Evolutionary conservation across 92 coral and sea anemone species (phyloP).

Genomic region (Chrysogorgia sp.): DNA sequence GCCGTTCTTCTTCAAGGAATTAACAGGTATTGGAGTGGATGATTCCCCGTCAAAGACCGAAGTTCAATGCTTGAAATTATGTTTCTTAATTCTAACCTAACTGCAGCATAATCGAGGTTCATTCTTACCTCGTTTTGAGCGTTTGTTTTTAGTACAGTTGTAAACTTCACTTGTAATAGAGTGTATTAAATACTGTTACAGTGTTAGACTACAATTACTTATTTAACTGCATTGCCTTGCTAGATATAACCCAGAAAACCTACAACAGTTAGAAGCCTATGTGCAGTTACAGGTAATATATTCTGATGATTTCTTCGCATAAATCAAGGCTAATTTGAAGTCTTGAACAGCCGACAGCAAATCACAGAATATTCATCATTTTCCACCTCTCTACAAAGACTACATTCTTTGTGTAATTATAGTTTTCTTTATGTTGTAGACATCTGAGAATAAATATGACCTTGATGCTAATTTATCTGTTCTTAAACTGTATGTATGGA

Average conservation of each 20-base stretch:
- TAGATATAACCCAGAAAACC: slow-evolving; percentile 93
- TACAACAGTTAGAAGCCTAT: slow-evolving; percentile 78
- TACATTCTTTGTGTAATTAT: too few species aligned
- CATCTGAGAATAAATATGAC: slow-evolving; percentile 82
- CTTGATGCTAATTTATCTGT: slow-evolving; percentile 94
- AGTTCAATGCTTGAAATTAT: background rate
- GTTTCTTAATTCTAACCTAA: background rate
- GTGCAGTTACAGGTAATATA: slow-evolving; percentile 81
- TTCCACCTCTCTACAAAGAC: too few species aligned
- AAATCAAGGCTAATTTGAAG: background rate
- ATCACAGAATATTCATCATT: too few species aligned
- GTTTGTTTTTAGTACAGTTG: too few species aligned
- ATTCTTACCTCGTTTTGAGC: too few species aligned
- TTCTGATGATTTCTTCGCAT: background rate
- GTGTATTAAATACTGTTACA: background rate
- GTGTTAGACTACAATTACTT: background rate
- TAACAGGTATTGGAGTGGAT: slow-evolving; percentile 68
- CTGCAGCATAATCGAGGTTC: background rate
- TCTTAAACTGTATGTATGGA: slow-evolving; percentile 82
- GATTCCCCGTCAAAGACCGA: background rate
- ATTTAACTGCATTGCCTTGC: background rate
- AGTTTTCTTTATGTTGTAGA: slow-evolving; percentile 55
- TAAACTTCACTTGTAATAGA: too few species aligned
- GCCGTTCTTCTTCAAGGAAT: slow-evolving; percentile 84
- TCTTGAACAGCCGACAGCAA: too few species aligned